These are phyloP conservation scores for Urocitellus parryii DNA, from an alignment of 2,113 vertebrate species.

Conservation along the genomic window DNA sequence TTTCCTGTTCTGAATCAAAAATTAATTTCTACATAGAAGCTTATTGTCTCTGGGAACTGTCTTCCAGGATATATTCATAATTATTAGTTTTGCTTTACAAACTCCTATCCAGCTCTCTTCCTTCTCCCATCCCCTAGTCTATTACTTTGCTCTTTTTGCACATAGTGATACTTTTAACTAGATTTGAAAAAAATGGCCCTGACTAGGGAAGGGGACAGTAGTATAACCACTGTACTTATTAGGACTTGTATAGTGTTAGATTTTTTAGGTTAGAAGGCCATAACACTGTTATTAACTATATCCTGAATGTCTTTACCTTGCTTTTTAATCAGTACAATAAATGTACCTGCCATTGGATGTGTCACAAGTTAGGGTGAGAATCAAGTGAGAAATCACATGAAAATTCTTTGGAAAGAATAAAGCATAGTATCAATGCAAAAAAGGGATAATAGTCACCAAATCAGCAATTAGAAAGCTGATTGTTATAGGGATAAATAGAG, in stretches of 20 bases:
- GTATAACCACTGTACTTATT: neutral
- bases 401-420: conserved; percentile 16
- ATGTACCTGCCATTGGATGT: neutral
- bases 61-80: neutral
- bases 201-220: neutral
- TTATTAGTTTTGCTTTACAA: neutral
- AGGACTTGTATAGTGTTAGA: neutral
- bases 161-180: neutral
- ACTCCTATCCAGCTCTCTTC: neutral
- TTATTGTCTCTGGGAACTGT: neutral
- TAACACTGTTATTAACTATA: neutral
- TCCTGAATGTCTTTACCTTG: neutral
- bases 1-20: neutral
- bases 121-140: too few relatives aligned
- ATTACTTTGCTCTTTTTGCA: neutral
- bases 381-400: neutral
- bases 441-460: neutral
- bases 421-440: neutral
- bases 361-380: neutral
- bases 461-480: neutral
- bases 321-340: neutral
- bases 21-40: neutral
- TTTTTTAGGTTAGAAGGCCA: too few relatives aligned
- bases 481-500: neutral
- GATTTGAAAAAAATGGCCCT: neutral